phyloP scores from a whole-genome alignment of 2,888 invertebrate species.

The Leptinotarsa juncta region DNA sequence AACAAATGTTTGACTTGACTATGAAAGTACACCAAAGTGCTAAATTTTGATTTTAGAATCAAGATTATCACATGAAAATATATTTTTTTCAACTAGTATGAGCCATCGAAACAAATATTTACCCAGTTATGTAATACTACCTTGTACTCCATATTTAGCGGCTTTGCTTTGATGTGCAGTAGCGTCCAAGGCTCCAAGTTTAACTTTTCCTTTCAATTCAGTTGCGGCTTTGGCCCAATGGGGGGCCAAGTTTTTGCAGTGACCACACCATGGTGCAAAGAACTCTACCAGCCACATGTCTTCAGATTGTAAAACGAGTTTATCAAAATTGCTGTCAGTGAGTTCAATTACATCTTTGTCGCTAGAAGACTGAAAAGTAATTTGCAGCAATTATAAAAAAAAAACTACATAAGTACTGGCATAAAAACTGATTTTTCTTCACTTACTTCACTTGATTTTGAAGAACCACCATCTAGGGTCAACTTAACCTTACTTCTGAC shows the following conservation, averaged over 20 bases:
- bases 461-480: constrained; percentile 71
- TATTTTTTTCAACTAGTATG: not conserved
- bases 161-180: constrained; percentile 89
- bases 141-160: constrained; percentile 82
- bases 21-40: no score
- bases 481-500: constrained; percentile 79
- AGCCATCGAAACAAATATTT: no score
- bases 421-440: not conserved
- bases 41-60: not conserved
- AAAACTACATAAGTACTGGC: not conserved
- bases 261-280: constrained; percentile 97
- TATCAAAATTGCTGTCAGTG: constrained; percentile 96
- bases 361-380: constrained; percentile 58
- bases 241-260: constrained; percentile 96
- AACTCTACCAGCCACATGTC: constrained; percentile 99
- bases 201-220: constrained; percentile 95
- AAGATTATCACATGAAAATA: not conserved
- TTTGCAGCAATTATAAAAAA: not conserved
- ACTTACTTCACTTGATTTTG: constrained; percentile 51
- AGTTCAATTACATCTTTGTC: constrained; percentile 85
- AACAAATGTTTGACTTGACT: no score
- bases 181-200: constrained; percentile 96
- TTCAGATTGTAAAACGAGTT: constrained; percentile 89
- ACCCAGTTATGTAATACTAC: constrained; percentile 21
- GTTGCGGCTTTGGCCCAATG: constrained; percentile 96